Conservation (phyloP, 2,888 invertebrate genomes). For the Scelioninae gen. 2 region DNA sequence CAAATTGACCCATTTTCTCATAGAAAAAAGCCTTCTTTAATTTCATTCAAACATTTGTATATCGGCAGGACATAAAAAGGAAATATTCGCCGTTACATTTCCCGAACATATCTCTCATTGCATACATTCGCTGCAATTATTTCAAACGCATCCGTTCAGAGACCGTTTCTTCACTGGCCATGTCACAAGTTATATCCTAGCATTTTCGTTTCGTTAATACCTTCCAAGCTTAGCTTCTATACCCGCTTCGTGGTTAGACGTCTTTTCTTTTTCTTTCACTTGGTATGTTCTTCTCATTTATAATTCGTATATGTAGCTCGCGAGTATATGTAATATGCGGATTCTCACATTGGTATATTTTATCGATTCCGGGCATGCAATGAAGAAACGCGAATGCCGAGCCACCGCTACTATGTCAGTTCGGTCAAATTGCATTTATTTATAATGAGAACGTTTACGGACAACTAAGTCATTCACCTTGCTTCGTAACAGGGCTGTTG, state of each 20-base stretch:
- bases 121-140: background rate
- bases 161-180: too few species aligned
- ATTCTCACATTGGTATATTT: slow-evolving; percentile 51
- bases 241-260: slow-evolving; percentile 8
- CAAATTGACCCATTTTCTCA: too few species aligned
- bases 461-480: slow-evolving; percentile 57
- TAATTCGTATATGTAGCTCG: slow-evolving; percentile 47
- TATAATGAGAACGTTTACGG: slow-evolving; percentile 53
- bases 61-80: too few species aligned
- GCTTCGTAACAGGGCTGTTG: slow-evolving; percentile 34
- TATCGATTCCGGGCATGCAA: slow-evolving; percentile 48
- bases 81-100: background rate
- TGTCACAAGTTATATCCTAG: background rate
- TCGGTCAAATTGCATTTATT: slow-evolving; percentile 54
- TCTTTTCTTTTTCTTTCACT: slow-evolving; percentile 27
- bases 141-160: too few species aligned
- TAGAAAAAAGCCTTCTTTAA: too few species aligned
- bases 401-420: slow-evolving; percentile 23
- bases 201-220: slow-evolving; percentile 3
- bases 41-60: too few species aligned
- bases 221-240: slow-evolving; percentile 21
- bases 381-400: slow-evolving; percentile 39
- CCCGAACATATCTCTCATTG: too few species aligned
- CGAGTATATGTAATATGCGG: slow-evolving; percentile 38
- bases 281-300: slow-evolving; percentile 45